phyloP scores from a whole-genome alignment of 2,113 vertebrate genomes.

The Myrmecophaga tridactyla region DNA sequence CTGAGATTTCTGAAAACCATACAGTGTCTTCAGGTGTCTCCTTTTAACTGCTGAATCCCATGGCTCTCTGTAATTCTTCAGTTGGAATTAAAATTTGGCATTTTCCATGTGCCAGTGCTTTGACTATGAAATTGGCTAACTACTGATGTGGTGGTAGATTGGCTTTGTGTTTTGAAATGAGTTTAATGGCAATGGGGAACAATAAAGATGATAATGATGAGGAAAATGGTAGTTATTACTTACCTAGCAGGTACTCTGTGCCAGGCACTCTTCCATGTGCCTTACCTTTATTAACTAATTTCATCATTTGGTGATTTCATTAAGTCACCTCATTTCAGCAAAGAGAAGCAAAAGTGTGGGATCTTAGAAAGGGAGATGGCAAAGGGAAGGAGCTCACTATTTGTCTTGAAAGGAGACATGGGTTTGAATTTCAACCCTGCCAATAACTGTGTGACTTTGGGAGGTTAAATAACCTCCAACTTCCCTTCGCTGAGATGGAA shows the following conservation, averaged over 20 bases:
- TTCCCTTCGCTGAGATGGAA: not conserved
- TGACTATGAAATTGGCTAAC: not conserved
- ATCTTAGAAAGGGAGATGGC: not conserved
- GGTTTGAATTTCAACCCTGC: not conserved
- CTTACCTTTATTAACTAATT: constrained; percentile 2
- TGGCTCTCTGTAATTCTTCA: not conserved
- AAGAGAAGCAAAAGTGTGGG: constrained; percentile 17
- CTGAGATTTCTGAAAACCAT: not conserved
- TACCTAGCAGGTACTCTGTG: not conserved
- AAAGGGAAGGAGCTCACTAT: not conserved
- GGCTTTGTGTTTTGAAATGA: not conserved
- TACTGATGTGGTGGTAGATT: not conserved
- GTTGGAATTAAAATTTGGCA: not conserved
- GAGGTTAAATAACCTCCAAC: not conserved
- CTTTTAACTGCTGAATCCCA: not conserved
- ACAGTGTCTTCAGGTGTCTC: not conserved
- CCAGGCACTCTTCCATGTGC: not conserved
- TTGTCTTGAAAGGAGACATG: constrained; percentile 49
- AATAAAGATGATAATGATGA: not conserved
- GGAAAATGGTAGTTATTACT: not conserved
- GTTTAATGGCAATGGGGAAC: not conserved
- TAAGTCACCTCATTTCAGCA: constrained; percentile 15
- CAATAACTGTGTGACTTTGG: not conserved
- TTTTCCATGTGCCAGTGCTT: not conserved
- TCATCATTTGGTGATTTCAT: constrained; percentile 37